Percentiles rank a stretch among this genome's conserved stretches.
These are phyloP conservation scores for Patagioenas fasciata DNA, from an alignment of 2,113 vertebrate species.

Conservation along the genomic window DNA sequence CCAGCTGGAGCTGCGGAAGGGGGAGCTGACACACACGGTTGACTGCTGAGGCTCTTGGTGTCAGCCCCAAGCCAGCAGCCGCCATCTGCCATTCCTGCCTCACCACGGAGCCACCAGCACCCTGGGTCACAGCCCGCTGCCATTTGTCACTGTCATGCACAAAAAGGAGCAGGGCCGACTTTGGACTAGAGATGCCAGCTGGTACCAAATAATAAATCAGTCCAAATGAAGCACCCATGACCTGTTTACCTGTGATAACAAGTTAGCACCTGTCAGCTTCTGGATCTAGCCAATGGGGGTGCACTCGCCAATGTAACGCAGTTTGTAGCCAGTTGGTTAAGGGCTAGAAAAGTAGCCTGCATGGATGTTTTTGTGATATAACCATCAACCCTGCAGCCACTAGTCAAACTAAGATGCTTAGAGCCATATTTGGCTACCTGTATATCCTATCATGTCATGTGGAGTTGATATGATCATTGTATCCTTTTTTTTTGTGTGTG, in stretches of 20 bases:
- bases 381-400: neutral
- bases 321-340: neutral
- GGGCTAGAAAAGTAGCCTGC: neutral
- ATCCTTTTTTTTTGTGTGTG: fast-evolving
- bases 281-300: too few relatives aligned
- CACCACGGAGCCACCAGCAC: fast-evolving
- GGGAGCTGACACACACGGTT: neutral
- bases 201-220: neutral
- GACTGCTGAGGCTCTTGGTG: neutral
- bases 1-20: neutral
- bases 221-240: neutral
- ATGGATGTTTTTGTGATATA: neutral
- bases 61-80: neutral
- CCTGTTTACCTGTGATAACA: neutral
- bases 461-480: neutral
- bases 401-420: neutral
- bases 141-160: neutral
- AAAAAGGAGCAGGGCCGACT: neutral
- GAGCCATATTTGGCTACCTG: neutral
- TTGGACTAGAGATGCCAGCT: neutral
- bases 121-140: neutral
- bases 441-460: neutral
- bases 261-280: neutral
- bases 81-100: neutral
- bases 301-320: neutral